Conservation (phyloP, 2,888 invertebrate genomes). For the Cyclophora punctaria region DNA sequence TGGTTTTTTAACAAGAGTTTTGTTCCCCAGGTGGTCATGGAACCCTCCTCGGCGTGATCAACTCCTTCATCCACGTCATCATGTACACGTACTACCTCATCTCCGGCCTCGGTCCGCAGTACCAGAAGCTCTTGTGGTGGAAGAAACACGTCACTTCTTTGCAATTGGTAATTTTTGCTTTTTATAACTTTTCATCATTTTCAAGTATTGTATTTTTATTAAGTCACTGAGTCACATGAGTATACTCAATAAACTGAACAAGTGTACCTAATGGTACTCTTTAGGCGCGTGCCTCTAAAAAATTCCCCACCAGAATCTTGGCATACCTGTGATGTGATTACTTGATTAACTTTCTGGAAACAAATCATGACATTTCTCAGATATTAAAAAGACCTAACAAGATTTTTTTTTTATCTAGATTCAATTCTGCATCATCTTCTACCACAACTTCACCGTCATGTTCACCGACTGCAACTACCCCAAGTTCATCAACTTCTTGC, state of each 20-base stretch:
- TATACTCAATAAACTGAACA: too few species aligned
- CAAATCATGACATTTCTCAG: too few species aligned
- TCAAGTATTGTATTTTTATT: constrained; percentile 7
- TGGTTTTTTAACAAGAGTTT: too few species aligned
- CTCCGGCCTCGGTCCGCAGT: constrained; percentile 89
- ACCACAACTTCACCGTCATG: constrained; percentile 79
- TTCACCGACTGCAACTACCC: constrained; percentile 83
- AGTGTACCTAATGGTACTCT: too few species aligned
- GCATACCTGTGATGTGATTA: too few species aligned
- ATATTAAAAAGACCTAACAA: too few species aligned
- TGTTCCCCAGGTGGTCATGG: constrained; percentile 84
- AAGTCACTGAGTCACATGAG: too few species aligned
- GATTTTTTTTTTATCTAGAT: constrained; percentile 49
- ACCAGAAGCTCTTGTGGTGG: constrained; percentile 96
- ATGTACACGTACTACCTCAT: constrained; percentile 95
- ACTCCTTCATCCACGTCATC: constrained; percentile 91
- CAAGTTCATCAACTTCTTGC: constrained; percentile 78
- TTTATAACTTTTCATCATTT: constrained; percentile 19
- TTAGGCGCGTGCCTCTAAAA: too few species aligned
- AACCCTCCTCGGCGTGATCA: constrained; percentile 89
- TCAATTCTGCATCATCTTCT: constrained; percentile 84
- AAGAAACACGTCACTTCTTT: constrained; percentile 91
- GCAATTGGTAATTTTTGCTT: constrained; percentile 80
- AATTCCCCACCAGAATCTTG: too few species aligned
- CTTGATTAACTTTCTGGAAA: too few species aligned